Evolutionary conservation across 2,113 vertebrate species (phyloP), one percentile per base, ranked within the genome.

Genomic region (Todiramphus saurophagus): DNA sequence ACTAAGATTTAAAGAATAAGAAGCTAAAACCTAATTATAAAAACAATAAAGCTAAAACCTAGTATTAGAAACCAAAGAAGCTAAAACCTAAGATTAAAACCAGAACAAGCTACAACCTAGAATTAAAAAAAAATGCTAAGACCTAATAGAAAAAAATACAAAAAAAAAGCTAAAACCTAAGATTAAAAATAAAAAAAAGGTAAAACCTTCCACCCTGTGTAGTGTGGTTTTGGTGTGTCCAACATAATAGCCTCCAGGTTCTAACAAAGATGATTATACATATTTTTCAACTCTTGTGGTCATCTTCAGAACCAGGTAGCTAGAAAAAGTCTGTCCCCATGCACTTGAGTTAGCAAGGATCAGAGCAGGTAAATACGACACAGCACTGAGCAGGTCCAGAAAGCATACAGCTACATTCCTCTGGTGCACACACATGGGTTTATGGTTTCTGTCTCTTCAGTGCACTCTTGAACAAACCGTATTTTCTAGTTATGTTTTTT

Each of bases 361-460:
- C 85, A 88, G 37, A 48, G 66, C 46, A 70, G 46, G 28, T 72
- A 63, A 53, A 75, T 59, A 62, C 46, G 62, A 21, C 56, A n/a
- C 60, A 72, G 51, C 20, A 33, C 24, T 55, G 37, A 67, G 24
- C 41, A 79, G 58, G 31, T 75, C 51, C 58, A 64, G 43, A 59
- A 63, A 9, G n/a, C 80, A 59, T 21, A 68, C n/a, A 89, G 24
- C 31, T 67, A 0, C 62, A 24, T 63, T 83, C 27, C 20, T 77
- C 16, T 77, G 59, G 14, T 83, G 68, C 39, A 64, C 28, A 41
- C 27, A n/a, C 0, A 0, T 46, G 83, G 13, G 20, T 76, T 41
- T 72, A 41, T 55, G 14, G 10, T 50, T 83, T 86, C 31, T 91
- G 16, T 72, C 24, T 67, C 28, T 85, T 91, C 28, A 59, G 24